Evolutionary conservation across 2,797 vertebrate genomes (phyloP), one percentile per base, ranked within the genome.

Genomic region (Helicolenus hilgendorfi): DNA sequence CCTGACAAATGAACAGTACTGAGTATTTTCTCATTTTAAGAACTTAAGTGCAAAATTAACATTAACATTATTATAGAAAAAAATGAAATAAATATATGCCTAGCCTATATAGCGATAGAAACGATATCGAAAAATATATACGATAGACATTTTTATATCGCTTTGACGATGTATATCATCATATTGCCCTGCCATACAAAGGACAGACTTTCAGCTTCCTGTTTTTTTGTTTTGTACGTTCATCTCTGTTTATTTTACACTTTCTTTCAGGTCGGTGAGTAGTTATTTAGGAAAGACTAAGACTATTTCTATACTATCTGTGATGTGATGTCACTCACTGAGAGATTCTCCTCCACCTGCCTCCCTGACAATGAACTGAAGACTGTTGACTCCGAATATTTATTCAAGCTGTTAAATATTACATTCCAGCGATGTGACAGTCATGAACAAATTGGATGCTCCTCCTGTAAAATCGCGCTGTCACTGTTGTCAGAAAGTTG

Each of bases 401-500:
- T 62, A 55, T 74, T 68, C 58, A 65, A 58, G 65, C 35, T 53
- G 26, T 77, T 86, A 24, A 84, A 75, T 29, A 71, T 73, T 71
- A 59, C 5, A 82, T 77, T 73, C 79, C 38, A 18, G 24, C 11
- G n/a, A 41, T 35, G 56, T 72, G 74, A 80, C 56, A 84, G 64
- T 71, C 84, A 71, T 74, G 33, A 81, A 84, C 79, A 92, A 84
- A 91, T 79, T 76, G 56, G 73, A 80, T 74, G 49, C 81, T 85
- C 62, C 53, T 64, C 62, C 53, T 64, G 67, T 72, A 74, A 24
- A 83, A 72, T 68, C 41, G 31, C 15, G 26, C 82, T 55, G 70
- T 76, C 79, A 56, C 49, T 59, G 71, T 69, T 72, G 62, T 86
- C 58, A 63, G 65, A 60, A 78, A 84, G 77, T 85, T 59, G 38